A percentile compares a stretch with the other conserved stretches of the same genome.
Evolutionary conservation across 2,113 vertebrate species (phyloP).

Genomic region (Regulus satrapa): DNA sequence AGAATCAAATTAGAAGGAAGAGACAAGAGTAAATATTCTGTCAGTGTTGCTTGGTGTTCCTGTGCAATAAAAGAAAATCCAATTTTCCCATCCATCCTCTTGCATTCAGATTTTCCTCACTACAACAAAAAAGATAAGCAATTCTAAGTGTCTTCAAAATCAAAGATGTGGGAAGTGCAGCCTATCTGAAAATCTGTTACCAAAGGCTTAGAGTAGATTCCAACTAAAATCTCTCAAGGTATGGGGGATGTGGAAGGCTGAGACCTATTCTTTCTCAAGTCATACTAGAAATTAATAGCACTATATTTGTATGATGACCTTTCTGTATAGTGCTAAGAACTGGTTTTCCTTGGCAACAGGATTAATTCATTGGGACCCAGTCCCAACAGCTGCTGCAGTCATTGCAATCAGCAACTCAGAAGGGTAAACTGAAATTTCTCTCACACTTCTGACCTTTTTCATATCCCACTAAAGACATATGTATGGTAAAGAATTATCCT

Average conservation of each 20-base stretch:
- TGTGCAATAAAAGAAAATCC: slow-evolving; percentile 13
- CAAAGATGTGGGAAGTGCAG: neutral
- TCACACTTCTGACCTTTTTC: neutral
- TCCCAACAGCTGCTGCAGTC: neutral
- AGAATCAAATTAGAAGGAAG: slow-evolving; percentile 11
- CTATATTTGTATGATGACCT: neutral
- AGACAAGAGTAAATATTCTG: slow-evolving; percentile 19
- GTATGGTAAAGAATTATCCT: neutral
- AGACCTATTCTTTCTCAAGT: neutral
- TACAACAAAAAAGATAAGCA: neutral
- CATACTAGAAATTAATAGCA: neutral
- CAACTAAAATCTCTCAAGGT: neutral
- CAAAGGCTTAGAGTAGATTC: neutral
- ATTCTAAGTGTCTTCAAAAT: neutral
- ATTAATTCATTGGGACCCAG: neutral
- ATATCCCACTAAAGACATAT: neutral
- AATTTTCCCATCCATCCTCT: neutral
- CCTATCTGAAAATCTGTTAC: neutral
- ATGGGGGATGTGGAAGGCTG: neutral
- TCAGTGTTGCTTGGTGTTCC: neutral
- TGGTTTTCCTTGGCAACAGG: neutral
- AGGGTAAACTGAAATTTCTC: neutral
- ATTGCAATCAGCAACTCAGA: neutral
- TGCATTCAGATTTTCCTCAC: neutral
- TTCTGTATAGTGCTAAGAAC: neutral